These are phyloP conservation scores for Albula glossodonta DNA, from an alignment of 2,113 vertebrate genomes.

Conservation along the genomic window DNA sequence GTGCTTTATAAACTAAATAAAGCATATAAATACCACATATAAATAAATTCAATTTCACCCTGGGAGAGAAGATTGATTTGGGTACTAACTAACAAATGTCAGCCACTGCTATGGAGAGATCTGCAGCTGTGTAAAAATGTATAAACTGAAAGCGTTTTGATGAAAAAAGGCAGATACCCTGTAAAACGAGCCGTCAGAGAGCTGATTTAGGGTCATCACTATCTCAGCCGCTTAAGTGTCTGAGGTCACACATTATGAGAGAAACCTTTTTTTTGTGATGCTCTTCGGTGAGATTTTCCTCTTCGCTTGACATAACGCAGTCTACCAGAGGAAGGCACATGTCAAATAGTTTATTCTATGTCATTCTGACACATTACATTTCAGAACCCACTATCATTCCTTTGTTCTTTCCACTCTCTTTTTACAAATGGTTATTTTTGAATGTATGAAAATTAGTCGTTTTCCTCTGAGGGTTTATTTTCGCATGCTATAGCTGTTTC, in stretches of 20 bases:
- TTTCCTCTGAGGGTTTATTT: background rate
- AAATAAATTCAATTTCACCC: background rate
- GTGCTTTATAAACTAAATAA: background rate
- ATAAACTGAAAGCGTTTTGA: conserved; percentile 18
- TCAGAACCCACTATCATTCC: background rate
- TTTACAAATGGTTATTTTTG: background rate
- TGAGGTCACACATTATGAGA: conserved; percentile 17
- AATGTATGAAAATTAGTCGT: background rate
- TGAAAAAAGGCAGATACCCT: conserved; percentile 32
- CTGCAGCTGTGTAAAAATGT: conserved; percentile 38
- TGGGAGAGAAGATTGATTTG: conserved; percentile 33
- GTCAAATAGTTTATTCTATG: conserved; percentile 32
- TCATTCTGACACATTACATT: conserved; percentile 6
- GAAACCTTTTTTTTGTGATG: conserved; percentile 16
- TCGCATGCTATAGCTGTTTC: background rate
- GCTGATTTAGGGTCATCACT: conserved; percentile 28
- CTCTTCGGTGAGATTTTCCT: conserved; percentile 22
- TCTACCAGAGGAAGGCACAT: conserved; percentile 16
- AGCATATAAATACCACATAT: background rate
- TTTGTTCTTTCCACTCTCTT: conserved; percentile 16
- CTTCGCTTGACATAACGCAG: conserved; percentile 34
- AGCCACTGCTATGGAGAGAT: conserved; percentile 33
- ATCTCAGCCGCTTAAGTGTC: conserved; percentile 20
- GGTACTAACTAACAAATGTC: conserved; percentile 31
- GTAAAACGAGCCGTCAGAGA: conserved; percentile 30